Percentiles rank a stretch among this genome's conserved stretches.
These are phyloP conservation scores for Eumaeus atala DNA, from an alignment of 1,140 invertebrate genomes.

Conservation along the genomic window DNA sequence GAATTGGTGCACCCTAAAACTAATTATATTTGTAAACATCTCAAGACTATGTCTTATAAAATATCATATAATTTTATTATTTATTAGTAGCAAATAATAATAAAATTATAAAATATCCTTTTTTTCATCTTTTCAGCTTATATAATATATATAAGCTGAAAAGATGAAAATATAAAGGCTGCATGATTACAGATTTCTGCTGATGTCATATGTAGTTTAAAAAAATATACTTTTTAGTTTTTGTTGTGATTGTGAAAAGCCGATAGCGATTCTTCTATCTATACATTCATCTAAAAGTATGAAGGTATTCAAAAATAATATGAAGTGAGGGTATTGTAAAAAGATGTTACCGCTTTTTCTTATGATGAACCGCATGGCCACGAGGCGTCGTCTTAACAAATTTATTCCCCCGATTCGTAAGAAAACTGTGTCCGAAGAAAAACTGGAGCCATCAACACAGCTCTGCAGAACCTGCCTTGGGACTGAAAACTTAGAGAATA, in stretches of 20 bases:
- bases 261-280: not conserved
- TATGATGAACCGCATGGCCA: slow-evolving; percentile 33
- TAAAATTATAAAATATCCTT: not conserved
- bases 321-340: not conserved
- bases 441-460: not conserved
- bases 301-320: not conserved
- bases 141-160: too few relatives aligned
- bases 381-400: slow-evolving; percentile 21
- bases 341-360: slow-evolving; percentile 40
- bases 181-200: not conserved
- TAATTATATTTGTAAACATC: too few relatives aligned
- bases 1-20: too few relatives aligned
- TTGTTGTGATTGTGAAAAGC: not conserved
- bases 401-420: slow-evolving; percentile 24
- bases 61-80: too few relatives aligned
- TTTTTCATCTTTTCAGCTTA: too few relatives aligned
- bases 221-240: not conserved
- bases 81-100: too few relatives aligned
- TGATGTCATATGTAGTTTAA: not conserved
- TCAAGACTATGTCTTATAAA: too few relatives aligned
- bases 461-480: slow-evolving; percentile 45
- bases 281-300: not conserved
- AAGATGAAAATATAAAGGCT: not conserved
- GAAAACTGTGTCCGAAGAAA: slow-evolving; percentile 20
- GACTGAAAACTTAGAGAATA: slow-evolving; percentile 34